phyloP scores from a whole-genome alignment of 2,113 vertebrate species.

The Podarcis raffonei region DNA sequence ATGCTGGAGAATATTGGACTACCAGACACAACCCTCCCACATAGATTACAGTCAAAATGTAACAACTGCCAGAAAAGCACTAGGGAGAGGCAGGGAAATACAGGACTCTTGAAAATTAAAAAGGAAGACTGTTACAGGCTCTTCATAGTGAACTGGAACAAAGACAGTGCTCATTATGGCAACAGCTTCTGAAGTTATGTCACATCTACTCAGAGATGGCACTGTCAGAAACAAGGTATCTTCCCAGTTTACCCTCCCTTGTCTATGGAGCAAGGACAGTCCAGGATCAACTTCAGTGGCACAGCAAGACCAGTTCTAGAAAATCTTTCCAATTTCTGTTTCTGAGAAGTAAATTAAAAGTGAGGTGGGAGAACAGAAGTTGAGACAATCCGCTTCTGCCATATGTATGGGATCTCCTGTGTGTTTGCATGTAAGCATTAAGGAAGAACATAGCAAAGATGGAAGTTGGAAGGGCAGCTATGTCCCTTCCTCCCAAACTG shows the following conservation, averaged over 20 bases:
- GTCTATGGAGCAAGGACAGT: neutral
- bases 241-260: neutral
- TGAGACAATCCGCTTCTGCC: neutral
- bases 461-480: neutral
- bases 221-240: neutral
- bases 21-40: neutral
- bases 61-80: neutral
- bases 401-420: neutral
- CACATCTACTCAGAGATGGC: neutral
- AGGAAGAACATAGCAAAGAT: neutral
- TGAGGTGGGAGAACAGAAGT: no score
- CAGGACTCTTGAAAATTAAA: neutral
- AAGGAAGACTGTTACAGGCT: neutral
- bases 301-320: neutral
- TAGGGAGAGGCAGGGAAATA: neutral
- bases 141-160: neutral
- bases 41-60: neutral
- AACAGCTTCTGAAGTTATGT: slow-evolving; percentile 1
- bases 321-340: neutral
- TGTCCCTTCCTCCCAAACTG: neutral
- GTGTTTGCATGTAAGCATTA: neutral
- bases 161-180: neutral
- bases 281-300: neutral
- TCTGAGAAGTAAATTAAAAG: neutral
- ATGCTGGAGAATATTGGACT: no score